Percentiles rank a stretch among this genome's conserved stretches.
Conservation (phyloP, 2,888 invertebrate species). For the Spisula subtruncata region DNA sequence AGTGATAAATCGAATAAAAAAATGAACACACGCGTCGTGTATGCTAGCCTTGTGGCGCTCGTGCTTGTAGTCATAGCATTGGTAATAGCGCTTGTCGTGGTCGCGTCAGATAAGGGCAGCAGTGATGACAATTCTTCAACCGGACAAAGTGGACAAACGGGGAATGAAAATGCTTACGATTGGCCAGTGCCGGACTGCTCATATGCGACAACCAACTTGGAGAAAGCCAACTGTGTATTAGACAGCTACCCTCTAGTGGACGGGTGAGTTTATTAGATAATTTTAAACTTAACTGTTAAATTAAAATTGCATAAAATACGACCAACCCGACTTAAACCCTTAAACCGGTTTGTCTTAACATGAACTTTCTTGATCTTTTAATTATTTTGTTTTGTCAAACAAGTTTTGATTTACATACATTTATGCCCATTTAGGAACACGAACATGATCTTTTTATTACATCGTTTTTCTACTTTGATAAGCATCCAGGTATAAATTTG, state of each 20-base stretch:
- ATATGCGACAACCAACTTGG: slow-evolving; percentile 53
- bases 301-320: background rate
- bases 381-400: no score
- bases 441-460: no score
- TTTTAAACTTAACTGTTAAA: background rate
- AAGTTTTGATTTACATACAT: no score
- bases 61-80: slow-evolving; percentile 54
- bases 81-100: slow-evolving; percentile 59
- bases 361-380: no score
- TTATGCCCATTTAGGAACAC: no score
- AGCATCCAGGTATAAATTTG: no score
- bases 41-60: slow-evolving; percentile 32
- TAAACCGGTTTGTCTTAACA: no score
- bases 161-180: background rate
- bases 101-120: background rate
- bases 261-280: slow-evolving; percentile 73
- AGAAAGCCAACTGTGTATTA: slow-evolving; percentile 77
- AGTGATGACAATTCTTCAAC: background rate
- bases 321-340: no score
- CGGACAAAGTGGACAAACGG: background rate
- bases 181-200: slow-evolving; percentile 55
- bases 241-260: slow-evolving; percentile 80
- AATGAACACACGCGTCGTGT: slow-evolving; percentile 48
- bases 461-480: no score
- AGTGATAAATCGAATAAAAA: background rate